Evolutionary conservation across 2,113 vertebrate genomes (phyloP).

Genomic region (Verasper variegatus): DNA sequence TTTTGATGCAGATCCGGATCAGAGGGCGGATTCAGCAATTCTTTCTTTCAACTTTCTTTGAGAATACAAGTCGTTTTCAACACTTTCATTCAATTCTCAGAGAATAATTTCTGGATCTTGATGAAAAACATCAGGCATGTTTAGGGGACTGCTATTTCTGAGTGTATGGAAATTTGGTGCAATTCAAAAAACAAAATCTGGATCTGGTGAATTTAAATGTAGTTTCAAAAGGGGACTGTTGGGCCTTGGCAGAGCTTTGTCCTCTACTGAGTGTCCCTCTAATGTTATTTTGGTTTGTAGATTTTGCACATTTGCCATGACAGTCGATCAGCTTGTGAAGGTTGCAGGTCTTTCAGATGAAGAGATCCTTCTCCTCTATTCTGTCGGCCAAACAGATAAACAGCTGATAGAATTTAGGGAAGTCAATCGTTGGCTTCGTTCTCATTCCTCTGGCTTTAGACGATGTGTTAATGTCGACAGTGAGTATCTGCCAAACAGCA

Average conservation of each 20-base stretch:
- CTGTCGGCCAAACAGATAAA: slow-evolving; percentile 16
- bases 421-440: slow-evolving; percentile 40
- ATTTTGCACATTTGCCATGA: slow-evolving; percentile 2
- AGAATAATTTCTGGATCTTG: too few relatives aligned
- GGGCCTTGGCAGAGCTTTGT: neutral
- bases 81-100: too few relatives aligned
- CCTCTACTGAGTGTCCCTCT: neutral
- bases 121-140: too few relatives aligned
- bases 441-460: slow-evolving; percentile 34
- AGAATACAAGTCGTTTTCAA: too few relatives aligned
- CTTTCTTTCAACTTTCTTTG: too few relatives aligned
- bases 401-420: slow-evolving; percentile 39
- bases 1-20: too few relatives aligned
- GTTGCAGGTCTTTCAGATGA: slow-evolving; percentile 20
- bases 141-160: too few relatives aligned
- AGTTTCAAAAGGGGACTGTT: neutral
- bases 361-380: neutral
- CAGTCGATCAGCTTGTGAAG: slow-evolving; percentile 5
- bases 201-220: too few relatives aligned
- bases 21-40: too few relatives aligned
- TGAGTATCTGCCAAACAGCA: slow-evolving; percentile 60
- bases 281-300: neutral
- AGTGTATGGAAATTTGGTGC: too few relatives aligned
- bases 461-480: slow-evolving; percentile 55
- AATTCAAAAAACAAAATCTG: too few relatives aligned